These are phyloP conservation scores for Petrocephalus sullivani DNA, from an alignment of 2,797 vertebrate species.

Conservation along the genomic window DNA sequence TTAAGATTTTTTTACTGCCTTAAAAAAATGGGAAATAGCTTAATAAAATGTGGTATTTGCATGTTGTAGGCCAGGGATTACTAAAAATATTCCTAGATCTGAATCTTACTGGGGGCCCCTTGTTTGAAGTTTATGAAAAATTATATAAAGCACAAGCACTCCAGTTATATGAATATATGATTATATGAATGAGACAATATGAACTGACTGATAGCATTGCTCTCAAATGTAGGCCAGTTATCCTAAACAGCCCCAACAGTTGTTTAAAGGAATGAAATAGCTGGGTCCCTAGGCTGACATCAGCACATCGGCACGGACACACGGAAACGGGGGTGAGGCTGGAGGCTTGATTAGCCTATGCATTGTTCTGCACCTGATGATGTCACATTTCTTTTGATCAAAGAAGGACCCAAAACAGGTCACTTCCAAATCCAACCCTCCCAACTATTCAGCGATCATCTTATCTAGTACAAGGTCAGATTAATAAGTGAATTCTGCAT, in stretches of 20 bases:
- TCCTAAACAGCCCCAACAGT: not conserved
- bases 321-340: not conserved
- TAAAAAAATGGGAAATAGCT: not conserved
- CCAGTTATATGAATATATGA: not conserved
- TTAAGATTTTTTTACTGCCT: not conserved
- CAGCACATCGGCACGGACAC: not conserved
- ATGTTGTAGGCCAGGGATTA: not conserved
- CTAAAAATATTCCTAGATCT: not conserved
- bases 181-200: not conserved
- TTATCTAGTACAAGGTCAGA: not conserved
- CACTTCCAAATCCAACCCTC: not conserved
- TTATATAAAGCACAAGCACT: not conserved
- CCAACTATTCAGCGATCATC: not conserved
- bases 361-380: not conserved
- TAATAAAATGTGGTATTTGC: not conserved
- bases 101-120: not conserved
- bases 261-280: not conserved
- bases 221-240: not conserved
- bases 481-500: not conserved
- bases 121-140: not conserved
- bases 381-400: not conserved
- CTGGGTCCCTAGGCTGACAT: not conserved
- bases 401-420: not conserved
- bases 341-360: not conserved
- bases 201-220: not conserved